Evolutionary conservation across 1,140 invertebrate species (phyloP).

Genomic region (Drosophila kanapiae): DNA sequence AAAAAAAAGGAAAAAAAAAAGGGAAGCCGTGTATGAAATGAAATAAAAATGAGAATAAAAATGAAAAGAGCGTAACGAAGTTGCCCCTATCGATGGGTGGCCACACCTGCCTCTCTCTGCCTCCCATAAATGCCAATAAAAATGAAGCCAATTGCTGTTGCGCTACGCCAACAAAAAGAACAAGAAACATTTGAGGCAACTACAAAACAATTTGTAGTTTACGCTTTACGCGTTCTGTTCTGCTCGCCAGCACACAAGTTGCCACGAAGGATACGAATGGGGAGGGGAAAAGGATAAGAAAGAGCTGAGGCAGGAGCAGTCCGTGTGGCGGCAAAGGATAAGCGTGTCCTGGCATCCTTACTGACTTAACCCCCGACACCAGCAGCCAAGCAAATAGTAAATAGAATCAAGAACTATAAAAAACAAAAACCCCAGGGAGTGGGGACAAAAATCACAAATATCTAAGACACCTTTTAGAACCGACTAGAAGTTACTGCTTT

Average conservation of each 20-base stretch:
- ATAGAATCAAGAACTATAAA: slow-evolving; percentile 79
- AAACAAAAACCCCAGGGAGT: slow-evolving; percentile 2
- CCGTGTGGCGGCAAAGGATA: slow-evolving; percentile 19
- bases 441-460: slow-evolving; percentile 4
- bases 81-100: slow-evolving; percentile 60
- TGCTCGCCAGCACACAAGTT: slow-evolving; percentile 16
- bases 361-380: slow-evolving; percentile 27
- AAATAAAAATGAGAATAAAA: slow-evolving; percentile 65
- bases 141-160: slow-evolving; percentile 77
- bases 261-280: not conserved
- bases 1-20: slow-evolving; percentile 29
- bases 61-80: slow-evolving; percentile 67
- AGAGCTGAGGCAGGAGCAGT: not conserved
- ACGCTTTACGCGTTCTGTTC: slow-evolving; percentile 67
- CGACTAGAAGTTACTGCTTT: too few relatives aligned
- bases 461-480: not conserved
- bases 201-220: slow-evolving; percentile 80
- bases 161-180: slow-evolving; percentile 31
- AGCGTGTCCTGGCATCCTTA: slow-evolving; percentile 44
- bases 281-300: not conserved
- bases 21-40: slow-evolving; percentile 31
- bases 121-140: slow-evolving; percentile 69
- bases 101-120: slow-evolving; percentile 5
- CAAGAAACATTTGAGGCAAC: slow-evolving; percentile 48
- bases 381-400: slow-evolving; percentile 68